A percentile compares a stretch with the other conserved stretches of the same genome.
These are phyloP conservation scores for Ptychochromis oligacanthus DNA, from an alignment of 2,113 vertebrate genomes.

Conservation along the genomic window DNA sequence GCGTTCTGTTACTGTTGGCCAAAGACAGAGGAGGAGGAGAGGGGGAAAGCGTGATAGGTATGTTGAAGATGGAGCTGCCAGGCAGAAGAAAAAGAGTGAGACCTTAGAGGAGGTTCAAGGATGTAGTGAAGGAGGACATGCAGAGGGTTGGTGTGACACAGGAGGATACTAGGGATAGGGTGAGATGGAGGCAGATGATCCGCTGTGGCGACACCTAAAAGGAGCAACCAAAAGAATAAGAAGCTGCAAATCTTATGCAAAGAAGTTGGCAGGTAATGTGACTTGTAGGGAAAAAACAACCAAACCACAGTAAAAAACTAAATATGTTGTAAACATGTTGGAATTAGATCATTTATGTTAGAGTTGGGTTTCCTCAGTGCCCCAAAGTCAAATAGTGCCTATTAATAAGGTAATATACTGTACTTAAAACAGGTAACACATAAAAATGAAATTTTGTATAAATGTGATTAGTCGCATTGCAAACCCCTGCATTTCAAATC, in stretches of 20 bases:
- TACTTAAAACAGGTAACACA: too few relatives aligned
- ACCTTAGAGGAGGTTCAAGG: too few relatives aligned
- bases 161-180: not conserved
- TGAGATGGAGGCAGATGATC: not conserved
- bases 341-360: not conserved
- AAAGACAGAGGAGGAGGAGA: too few relatives aligned
- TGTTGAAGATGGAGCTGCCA: too few relatives aligned
- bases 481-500: not conserved
- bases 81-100: too few relatives aligned
- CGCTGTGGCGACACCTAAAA: not conserved
- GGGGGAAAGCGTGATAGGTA: too few relatives aligned
- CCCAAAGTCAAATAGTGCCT: too few relatives aligned
- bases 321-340: not conserved
- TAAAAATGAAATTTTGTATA: not conserved
- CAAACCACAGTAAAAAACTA: not conserved
- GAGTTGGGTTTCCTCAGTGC: too few relatives aligned
- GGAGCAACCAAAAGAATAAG: not conserved
- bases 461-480: not conserved
- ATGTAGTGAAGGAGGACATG: not conserved
- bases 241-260: not conserved
- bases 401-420: too few relatives aligned
- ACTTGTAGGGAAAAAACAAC: not conserved
- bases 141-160: not conserved
- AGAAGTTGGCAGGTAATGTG: not conserved
- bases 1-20: too few relatives aligned